Base-by-base conservation (phyloP, 2,113 vertebrate species). In the Saguinus imperator region DNA sequence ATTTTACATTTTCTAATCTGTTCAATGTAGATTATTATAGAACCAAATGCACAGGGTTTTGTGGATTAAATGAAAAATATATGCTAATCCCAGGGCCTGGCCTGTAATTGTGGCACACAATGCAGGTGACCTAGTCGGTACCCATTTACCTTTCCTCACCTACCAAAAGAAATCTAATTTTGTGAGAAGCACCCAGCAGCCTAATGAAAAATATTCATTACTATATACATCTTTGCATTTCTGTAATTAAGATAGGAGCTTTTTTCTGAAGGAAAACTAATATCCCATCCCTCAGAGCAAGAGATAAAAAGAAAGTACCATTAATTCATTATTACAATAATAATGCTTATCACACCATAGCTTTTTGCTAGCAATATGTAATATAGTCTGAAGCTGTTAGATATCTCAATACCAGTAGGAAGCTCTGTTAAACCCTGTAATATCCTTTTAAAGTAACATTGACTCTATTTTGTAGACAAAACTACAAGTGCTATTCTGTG, bases 371-470 rank as follows among this genome's bases (percentile, higher is more conserved):
- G 70, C 25, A 52, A 29, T 43, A 72, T 37, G 85, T 58, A 85
- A 40, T 70, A 94, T 8, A 4, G 13, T 81, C 25, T 94, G 48
- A 96, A 94, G 43, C 27, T 27, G 76, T 85, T 25, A 88, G 21
- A 35, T 81, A 88, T 79, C 8, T 88, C 48, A 57, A 10, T 61
- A 92, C 80, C 40, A 57, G 52, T 35, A 80, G 29, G 37, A 91
- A 91, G 40, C 17, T 79, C 27, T 23, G 80, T 90, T 85, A 92
- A 96, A 57, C 43, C 52, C 91, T 73, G 92, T 23, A 58, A 87
- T 92, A 55, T 68, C 23, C 45, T 93, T 95, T 73, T 52, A 93
- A 86, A 66, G 45, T 91, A 89, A 80, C n/a, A 70, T 5, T 87
- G 48, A 73, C 35, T 83, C 25, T 64, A 87, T 93, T 95, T 87